These are phyloP conservation scores for Pteronotus mesoamericanus DNA, from an alignment of 2,797 vertebrate genomes.

Conservation along the genomic window DNA sequence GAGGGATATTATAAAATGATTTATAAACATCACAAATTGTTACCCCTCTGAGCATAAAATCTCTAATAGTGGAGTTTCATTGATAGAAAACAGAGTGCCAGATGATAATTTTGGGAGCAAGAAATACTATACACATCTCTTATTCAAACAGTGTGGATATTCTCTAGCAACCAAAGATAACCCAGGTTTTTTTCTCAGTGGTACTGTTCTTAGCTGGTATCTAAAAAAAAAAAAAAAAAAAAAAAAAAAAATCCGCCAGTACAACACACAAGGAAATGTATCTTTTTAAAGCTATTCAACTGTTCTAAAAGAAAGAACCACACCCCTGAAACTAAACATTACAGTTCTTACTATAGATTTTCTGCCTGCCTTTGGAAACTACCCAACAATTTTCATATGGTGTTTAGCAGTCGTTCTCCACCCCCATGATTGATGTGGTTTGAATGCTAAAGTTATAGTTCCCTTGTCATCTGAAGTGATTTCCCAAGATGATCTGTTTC, in stretches of 20 bases:
- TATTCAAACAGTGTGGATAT: not conserved
- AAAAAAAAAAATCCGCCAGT: not conserved
- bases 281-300: constrained; percentile 45
- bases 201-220: not conserved
- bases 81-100: not conserved
- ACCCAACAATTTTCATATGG: constrained; percentile 62
- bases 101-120: not conserved
- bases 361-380: constrained; percentile 41
- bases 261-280: constrained; percentile 12
- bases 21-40: not conserved
- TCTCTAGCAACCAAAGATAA: not conserved
- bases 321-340: constrained; percentile 52
- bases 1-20: not conserved
- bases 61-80: not conserved
- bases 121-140: not conserved
- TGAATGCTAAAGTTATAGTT: constrained; percentile 42
- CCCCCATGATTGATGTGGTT: constrained; percentile 63
- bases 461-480: constrained; percentile 48
- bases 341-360: not conserved
- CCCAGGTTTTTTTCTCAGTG: not conserved
- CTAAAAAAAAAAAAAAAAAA: no score
- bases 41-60: not conserved
- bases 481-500: constrained; percentile 69
- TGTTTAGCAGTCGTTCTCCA: not conserved
- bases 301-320: constrained; percentile 51